Evolutionary conservation across 2,797 vertebrate genomes (phyloP), one percentile per base, ranked within the genome.

Genomic region (Ptychadena robeensis): DNA sequence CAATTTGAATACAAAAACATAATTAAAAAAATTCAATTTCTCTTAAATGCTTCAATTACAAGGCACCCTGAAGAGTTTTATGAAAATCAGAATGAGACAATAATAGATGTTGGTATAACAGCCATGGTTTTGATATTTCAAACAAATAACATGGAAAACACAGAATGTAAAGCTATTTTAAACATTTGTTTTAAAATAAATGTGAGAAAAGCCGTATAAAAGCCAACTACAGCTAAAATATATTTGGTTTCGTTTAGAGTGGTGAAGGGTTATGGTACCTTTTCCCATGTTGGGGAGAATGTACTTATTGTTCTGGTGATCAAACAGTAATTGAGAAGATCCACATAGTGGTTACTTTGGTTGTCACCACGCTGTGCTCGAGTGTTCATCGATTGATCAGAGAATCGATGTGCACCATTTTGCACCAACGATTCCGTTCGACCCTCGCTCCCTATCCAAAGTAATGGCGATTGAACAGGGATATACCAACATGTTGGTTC

Each of bases 1-100:
- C 81, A n/a, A 5, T 44, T 31, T 9, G 28, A 32, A 68, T 9
- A 80, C 35, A 73, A 44, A 68, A 25, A 74, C 63, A 65, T 61
- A 61, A 61, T 61, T 61, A 28, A 34, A 31, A 64, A 35, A 22
- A 57, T 27, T n/a, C 6, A 25, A 9, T 30, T 32, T 74, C 15
- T 4, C 53, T 74, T 61, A 15, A 22, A 12, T 22, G 12, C 18
- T 59, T 59, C n/a, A 59, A 66, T 66, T 66, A 66, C 15, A 67
- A 67, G 31, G 34, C 65, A 34, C 27, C 32, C 27, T 14, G 22
- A 4, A 9, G 1, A 22, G 6, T 53, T 18, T 53, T 53, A 22
- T 22, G 3, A 35, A 67, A 32, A 31, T 22, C 22, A 15, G 8
- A 65, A 48, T 27, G 28, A 34, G 69, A 48, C 48, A 3, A 53